These are phyloP conservation scores for Sialia sialis DNA, from an alignment of 2,113 vertebrate species.

Conservation along the genomic window DNA sequence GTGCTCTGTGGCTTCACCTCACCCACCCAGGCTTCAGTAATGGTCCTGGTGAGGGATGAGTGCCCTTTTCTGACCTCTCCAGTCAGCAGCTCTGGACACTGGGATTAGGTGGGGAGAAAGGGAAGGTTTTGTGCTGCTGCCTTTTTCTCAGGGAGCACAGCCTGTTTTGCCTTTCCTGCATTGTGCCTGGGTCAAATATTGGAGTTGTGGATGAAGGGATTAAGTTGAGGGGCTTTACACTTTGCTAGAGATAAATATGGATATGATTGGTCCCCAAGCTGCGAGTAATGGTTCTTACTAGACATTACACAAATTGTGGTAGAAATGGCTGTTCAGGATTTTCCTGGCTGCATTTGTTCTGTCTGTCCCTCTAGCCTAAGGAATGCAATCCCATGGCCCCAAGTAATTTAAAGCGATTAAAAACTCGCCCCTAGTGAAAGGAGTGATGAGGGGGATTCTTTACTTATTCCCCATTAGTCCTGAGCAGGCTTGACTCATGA, in stretches of 20 bases:
- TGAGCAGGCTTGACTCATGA: constrained; percentile 14
- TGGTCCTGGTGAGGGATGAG: no score
- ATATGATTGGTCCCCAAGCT: background rate
- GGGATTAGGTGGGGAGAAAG: background rate
- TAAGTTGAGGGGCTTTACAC: background rate
- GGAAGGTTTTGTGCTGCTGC: background rate
- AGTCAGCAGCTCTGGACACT: background rate
- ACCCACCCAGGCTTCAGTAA: background rate
- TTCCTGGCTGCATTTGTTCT: background rate
- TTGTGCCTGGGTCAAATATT: accelerated
- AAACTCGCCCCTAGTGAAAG: background rate
- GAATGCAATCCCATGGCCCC: background rate
- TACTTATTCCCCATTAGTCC: constrained; percentile 12
- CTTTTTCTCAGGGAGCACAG: background rate
- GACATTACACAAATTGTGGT: background rate
- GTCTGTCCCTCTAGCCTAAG: background rate
- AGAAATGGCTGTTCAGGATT: background rate
- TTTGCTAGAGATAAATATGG: background rate
- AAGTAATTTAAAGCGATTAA: background rate
- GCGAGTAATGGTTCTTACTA: background rate
- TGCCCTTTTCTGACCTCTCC: background rate
- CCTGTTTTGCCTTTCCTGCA: background rate
- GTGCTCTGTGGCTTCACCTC: background rate
- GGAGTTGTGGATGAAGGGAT: background rate
- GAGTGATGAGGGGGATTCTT: background rate